Percentiles rank a stretch among this genome's conserved stretches.
These are phyloP conservation scores for Cardinalis cardinalis DNA, from an alignment of 2,113 vertebrate species.

Conservation along the genomic window DNA sequence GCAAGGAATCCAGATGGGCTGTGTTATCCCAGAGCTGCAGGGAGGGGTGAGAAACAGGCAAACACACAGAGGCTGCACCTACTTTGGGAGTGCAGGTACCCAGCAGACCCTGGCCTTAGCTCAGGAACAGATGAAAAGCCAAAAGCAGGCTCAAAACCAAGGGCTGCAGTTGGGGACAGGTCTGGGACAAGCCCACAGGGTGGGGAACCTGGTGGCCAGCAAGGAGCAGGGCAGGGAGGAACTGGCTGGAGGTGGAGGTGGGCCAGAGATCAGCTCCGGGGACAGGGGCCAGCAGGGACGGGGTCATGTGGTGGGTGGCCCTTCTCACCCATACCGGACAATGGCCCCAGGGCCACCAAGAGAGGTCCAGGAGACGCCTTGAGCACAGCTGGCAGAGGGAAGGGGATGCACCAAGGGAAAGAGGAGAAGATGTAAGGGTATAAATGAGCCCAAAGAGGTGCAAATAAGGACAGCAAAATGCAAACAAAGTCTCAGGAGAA, in stretches of 20 bases:
- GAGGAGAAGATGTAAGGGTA: neutral
- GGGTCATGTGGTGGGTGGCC: no score
- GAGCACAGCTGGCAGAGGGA: neutral
- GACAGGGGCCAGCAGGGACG: neutral
- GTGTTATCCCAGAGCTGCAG: neutral
- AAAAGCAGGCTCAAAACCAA: neutral
- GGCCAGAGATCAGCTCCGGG: neutral
- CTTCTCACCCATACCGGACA: neutral
- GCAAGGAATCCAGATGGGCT: conserved; percentile 21
- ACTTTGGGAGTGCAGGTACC: neutral
- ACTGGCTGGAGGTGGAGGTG: neutral
- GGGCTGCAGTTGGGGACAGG: neutral
- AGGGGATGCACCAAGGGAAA: neutral
- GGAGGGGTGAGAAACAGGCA: neutral
- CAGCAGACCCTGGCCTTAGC: neutral
- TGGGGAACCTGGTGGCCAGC: rapidly evolving
- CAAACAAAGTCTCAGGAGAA: conserved; percentile 48
- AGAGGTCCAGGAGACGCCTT: neutral
- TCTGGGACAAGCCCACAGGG: rapidly evolving
- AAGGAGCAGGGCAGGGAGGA: neutral
- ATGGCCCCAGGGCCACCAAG: neutral
- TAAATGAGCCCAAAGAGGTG: conserved; percentile 10
- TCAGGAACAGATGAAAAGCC: neutral
- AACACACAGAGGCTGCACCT: neutral
- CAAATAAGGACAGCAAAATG: conserved; percentile 47